Evolutionary conservation across 2,113 vertebrate genomes (phyloP), one percentile per base, ranked within the genome.

Genomic region (Ammospiza nelsoni): DNA sequence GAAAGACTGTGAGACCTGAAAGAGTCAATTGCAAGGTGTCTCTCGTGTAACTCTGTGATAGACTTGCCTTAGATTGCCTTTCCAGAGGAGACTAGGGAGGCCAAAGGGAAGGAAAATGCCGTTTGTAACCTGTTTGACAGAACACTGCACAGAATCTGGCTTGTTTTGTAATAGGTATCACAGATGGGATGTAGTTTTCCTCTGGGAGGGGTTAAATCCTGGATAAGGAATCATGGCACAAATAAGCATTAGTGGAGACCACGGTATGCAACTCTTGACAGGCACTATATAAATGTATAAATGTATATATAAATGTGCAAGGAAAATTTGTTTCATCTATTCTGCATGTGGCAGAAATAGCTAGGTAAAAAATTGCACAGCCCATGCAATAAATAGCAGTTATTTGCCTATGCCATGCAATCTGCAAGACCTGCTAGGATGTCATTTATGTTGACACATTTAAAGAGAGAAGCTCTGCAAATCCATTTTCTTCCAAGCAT

Each of bases 361-460:
- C 81, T 51, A 79, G 59, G 81, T 91, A 83, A 97, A 92, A 96
- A 87, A 92, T 18, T 66, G 78, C 75, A 63, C 37, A 77, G 84
- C 37, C 43, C 25, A 62, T 80, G 84, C 87, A 91, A 96, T 96
- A 95, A 96, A 96, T 76, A 92, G 93, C 79, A 85, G 89, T 92
- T 92, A 97, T 94, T 94, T 95, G 93, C 78, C 89, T 91, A 49
- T 80, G 91, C 91, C 81, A 63, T 85, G 84, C 54, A 86, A 95
- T 89, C 91, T 92, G 81, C 87, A 87, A 91, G 94, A 92, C 91
- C 82, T 79, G 73, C 69, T 89, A 92, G 77, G 62, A 79, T 94
- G 93, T 91, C 94, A 82, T 96, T 97, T 94, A 94, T 76, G 87
- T 87, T 94, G 92, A 89, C 91, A 95, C 81, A 71, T 95, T 94